A percentile compares a stretch with the other conserved stretches of the same genome.
Evolutionary conservation across 2,888 invertebrate species (phyloP).

Genomic region (Thysanoteuthis rhombus): DNA sequence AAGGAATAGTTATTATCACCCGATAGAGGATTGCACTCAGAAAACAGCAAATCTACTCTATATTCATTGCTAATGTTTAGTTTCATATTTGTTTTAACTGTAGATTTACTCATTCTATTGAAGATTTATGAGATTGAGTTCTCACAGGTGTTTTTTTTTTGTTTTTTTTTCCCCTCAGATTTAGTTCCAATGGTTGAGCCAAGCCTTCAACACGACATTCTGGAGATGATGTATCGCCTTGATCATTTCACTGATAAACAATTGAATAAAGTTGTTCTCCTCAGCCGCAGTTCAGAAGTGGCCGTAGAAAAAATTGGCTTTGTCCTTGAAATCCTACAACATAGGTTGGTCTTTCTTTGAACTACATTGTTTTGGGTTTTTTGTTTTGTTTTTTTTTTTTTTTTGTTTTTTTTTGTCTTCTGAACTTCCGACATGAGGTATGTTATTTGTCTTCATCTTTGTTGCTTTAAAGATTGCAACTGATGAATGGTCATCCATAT

Average conservation of each 20-base stretch:
- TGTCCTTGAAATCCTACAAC: slow-evolving; percentile 21
- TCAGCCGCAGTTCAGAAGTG: slow-evolving; percentile 17
- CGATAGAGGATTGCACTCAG: too few relatives aligned
- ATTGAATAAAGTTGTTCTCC: background rate
- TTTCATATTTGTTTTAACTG: too few relatives aligned
- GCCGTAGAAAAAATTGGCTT: slow-evolving; percentile 14
- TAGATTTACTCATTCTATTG: too few relatives aligned
- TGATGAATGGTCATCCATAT: too few relatives aligned
- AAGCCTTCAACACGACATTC: background rate
- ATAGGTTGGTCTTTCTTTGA: background rate
- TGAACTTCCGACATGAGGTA: too few relatives aligned
- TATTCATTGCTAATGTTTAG: too few relatives aligned
- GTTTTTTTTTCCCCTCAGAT: background rate
- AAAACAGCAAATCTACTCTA: too few relatives aligned
- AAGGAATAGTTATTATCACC: too few relatives aligned
- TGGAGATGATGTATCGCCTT: background rate
- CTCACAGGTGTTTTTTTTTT: background rate
- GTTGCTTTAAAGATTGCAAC: too few relatives aligned
- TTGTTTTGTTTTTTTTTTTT: background rate
- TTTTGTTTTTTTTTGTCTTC: background rate
- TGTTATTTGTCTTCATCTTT: too few relatives aligned
- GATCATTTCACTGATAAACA: slow-evolving; percentile 1
- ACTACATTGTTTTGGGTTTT: too few relatives aligned
- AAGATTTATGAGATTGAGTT: too few relatives aligned
- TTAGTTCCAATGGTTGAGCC: background rate